Evolutionary conservation across 2,113 vertebrate species (phyloP), one percentile per base, ranked within the genome.

Genomic region (Stigmatopora nigra): DNA sequence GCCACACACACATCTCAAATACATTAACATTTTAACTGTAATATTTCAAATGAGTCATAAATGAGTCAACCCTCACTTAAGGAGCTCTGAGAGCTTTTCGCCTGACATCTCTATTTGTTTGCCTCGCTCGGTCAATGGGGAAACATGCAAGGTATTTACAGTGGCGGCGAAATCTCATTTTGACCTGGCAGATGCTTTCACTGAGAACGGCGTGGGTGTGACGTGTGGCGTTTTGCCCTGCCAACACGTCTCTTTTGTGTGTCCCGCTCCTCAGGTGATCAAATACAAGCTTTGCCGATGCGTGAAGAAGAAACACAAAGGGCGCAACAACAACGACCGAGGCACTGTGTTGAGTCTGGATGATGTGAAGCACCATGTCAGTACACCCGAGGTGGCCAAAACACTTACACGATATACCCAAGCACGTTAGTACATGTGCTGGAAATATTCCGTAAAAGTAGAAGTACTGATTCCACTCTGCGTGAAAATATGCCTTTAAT

Each of bases 281-380:
- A 99, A 95, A 86, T 94, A 92, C 88, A 94, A 93, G 77, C 79
- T 99, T 81, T 98, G 94, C 86, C 90, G 92, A 59, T 85, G 94
- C 62, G 89, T 91, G 81, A 93, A 91, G 87, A 96, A 95, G 87
- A 94, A 90, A 84, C 92, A 94, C 86, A 96, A 97, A 84, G 89
- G 93, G 75, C 95, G 92, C 73, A 96, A 88, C 91, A 99, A 94
- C 87, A 94, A 92, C 0, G 95, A 99, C 88, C 92, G 95, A 67
- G 96, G 95, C 60, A 92, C 95, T 7, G 92, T 94, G 7, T 92
- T 99, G 84, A 98, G 94, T 88, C 92, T 99, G 92, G 95, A 99
- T 17, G 94, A 99, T 64, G 94, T 99, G 78, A 97, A 98, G 72
- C 95, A 92, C 88, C 95, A 99, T 44, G 96, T 98, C 78, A 98